Percentiles rank a stretch among this genome's conserved stretches.
Conservation (phyloP, 2,888 invertebrate species). For the Seira ritae region DNA sequence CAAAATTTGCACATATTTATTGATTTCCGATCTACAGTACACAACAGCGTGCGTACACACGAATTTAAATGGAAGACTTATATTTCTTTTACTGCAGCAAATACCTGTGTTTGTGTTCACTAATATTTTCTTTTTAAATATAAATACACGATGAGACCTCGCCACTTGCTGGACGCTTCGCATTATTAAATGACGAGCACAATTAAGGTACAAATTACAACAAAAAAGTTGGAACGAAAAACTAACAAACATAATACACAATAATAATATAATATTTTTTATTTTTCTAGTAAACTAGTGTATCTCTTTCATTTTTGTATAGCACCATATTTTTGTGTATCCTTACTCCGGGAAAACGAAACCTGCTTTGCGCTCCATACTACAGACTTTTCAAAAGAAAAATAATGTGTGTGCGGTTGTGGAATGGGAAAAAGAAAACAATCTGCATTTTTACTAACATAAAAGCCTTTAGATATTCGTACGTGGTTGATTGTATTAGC, state of each 20-base stretch:
- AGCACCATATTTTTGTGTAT: background rate
- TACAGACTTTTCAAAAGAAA: background rate
- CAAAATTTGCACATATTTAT: background rate
- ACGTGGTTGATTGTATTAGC: constrained; percentile 7
- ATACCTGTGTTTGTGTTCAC: constrained; percentile 11
- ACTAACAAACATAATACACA: background rate
- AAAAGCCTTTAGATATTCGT: background rate
- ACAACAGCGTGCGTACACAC: constrained; percentile 3
- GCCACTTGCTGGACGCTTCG: constrained; percentile 1
- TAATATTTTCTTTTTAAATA: background rate
- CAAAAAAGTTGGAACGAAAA: background rate
- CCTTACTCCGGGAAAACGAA: background rate
- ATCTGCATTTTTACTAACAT: background rate
- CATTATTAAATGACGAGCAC: background rate
- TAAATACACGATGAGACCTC: constrained; percentile 3
- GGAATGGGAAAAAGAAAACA: background rate
- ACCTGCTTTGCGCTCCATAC: background rate
- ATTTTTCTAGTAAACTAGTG: background rate
- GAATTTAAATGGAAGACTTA: constrained; percentile 11
- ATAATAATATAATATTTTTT: too few relatives aligned
- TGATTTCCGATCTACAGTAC: background rate
- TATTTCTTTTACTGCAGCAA: constrained; percentile 11
- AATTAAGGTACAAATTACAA: constrained; percentile 7
- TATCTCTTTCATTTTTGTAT: background rate
- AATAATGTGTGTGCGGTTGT: background rate